Base-by-base conservation (phyloP, 2,797 vertebrate genomes). In the Tragelaphus eurycerus region DNA sequence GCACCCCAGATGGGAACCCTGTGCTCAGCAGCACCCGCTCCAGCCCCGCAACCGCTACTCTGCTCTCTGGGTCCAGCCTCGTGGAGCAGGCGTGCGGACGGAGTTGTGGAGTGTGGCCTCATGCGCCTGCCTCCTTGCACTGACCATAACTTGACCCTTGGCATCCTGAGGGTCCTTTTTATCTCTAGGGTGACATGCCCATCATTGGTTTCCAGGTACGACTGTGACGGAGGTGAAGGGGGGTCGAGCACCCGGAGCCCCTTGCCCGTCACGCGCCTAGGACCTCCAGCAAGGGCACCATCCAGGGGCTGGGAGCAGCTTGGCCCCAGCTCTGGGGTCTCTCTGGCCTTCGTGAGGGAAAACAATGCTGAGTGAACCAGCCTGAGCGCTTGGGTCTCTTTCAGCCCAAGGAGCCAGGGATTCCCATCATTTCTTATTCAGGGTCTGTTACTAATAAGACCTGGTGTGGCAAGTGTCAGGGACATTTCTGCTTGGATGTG, bases 61-160 rank as follows among this genome's bases (percentile, higher is more conserved):
- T 78, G 74, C 43, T 1, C 19, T 78, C 74, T 17, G 15, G 15
- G 46, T 29, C 74, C 0, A 0, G 67, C 67, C 19, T 71, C 1
- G 5, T 1, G 1, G 34, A 71, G 34, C 34, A 38, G 19, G 34
- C 1, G 0, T 38, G 1, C 2, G 0, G 64, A 21, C 4, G 3
- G 43, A 78, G 74, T 16, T 4, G 0, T 29, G 27, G 25, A 17
- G 74, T 2, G 0, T 48, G 46, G 74, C 74, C 74, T 78, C 5
- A 14, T 48, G 74, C 17, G 23, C 23, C 74, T 48, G 46, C 14
- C 15, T 78, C 74, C 74, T 31, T 29, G 14, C 27, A 1, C 43
- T 1, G 15, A 29, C 25, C 27, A 29, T 48, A 29, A 29, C 46
- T 78, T 48, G 74, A 46, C 4, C 74, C 74, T 48, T 29, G 43